Conservation (phyloP, 2,888 invertebrate genomes). For the Dasypogon diadema region DNA sequence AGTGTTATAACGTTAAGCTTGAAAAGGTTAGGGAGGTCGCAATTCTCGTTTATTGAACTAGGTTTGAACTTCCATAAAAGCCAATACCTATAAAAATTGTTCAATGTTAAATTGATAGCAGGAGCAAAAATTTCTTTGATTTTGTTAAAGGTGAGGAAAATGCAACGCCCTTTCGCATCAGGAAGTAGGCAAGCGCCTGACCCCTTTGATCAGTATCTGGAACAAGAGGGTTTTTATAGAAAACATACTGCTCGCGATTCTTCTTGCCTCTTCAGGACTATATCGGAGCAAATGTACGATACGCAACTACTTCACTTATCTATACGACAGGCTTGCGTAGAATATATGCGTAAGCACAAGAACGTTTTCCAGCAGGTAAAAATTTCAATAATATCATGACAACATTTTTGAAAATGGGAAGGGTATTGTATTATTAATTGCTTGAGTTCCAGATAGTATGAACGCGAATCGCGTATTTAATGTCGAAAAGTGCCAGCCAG, state of each 20-base stretch:
- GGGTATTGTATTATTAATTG: too few species aligned
- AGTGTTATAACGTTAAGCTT: too few species aligned
- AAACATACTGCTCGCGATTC: conserved; percentile 91
- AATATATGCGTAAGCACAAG: conserved; percentile 77
- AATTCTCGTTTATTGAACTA: too few species aligned
- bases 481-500: too few species aligned
- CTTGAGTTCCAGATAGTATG: too few species aligned
- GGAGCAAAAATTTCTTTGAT: too few species aligned
- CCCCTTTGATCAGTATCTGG: conserved; percentile 80
- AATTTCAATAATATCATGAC: conserved; percentile 55
- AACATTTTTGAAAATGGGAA: background rate
- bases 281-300: conserved; percentile 83
- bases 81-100: too few species aligned
- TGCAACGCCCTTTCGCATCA: conserved; percentile 65
- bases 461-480: too few species aligned
- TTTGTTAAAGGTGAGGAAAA: too few species aligned
- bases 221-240: conserved; percentile 82
- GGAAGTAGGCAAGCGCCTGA: conserved; percentile 68
- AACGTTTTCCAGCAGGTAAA: conserved; percentile 76
- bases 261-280: conserved; percentile 88
- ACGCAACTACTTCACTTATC: conserved; percentile 80
- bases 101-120: too few species aligned
- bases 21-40: too few species aligned
- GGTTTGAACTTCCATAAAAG: too few species aligned
- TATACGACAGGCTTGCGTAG: conserved; percentile 80